These are phyloP conservation scores for Auanema freiburgensis DNA, from an alignment of 2,888 invertebrate genomes.

Conservation along the genomic window DNA sequence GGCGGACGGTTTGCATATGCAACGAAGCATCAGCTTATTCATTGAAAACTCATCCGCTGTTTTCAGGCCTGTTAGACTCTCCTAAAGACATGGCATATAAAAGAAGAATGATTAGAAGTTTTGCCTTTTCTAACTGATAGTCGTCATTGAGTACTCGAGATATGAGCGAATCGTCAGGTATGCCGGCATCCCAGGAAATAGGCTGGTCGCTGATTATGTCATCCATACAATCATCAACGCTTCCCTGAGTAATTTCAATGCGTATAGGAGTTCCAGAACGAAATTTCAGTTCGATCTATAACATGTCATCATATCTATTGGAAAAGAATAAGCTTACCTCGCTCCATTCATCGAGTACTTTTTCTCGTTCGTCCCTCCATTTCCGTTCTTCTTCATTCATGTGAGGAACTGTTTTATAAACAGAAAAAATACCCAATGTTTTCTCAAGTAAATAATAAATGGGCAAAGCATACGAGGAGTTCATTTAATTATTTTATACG, in stretches of 20 bases:
- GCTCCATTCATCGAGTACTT: slow-evolving; percentile 41
- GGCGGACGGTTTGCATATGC: slow-evolving; percentile 16
- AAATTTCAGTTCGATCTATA: slow-evolving; percentile 18
- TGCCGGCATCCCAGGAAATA: slow-evolving; percentile 10
- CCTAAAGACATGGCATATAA: neutral
- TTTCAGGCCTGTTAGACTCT: neutral
- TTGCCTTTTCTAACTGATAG: slow-evolving; percentile 15
- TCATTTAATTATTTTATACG: too few relatives aligned
- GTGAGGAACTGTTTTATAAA: neutral
- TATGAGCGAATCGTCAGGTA: slow-evolving; percentile 16
- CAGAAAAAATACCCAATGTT: too few relatives aligned
- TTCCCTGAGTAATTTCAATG: slow-evolving; percentile 13
- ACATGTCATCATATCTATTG: neutral
- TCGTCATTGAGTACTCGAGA: slow-evolving; percentile 9
- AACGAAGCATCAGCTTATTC: slow-evolving; percentile 17
- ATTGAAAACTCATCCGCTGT: slow-evolving; percentile 4
- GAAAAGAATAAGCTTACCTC: slow-evolving; percentile 25
- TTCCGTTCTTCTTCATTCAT: slow-evolving; percentile 26
- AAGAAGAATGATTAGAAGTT: neutral
- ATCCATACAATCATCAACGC: slow-evolving; percentile 12
- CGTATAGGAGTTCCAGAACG: slow-evolving; percentile 15
- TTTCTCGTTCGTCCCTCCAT: slow-evolving; percentile 31
- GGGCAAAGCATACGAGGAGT: too few relatives aligned
- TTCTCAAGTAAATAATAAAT: too few relatives aligned
- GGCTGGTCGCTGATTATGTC: slow-evolving; percentile 11